Conservation (phyloP, 2,888 invertebrate species). For the Sesia apiformis region DNA sequence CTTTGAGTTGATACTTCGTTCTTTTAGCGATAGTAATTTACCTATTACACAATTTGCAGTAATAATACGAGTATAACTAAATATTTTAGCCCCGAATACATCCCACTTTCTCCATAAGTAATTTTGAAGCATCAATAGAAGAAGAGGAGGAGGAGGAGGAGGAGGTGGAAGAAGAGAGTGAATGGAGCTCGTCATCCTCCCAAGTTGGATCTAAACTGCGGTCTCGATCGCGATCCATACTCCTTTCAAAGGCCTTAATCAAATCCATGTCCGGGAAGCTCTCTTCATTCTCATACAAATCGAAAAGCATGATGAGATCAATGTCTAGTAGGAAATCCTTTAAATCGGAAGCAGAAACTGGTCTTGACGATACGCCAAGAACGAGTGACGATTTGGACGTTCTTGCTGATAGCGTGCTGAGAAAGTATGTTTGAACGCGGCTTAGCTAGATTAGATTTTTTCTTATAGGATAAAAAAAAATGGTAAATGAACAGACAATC, state of each 20-base stretch:
- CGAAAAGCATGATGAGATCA: slow-evolving; percentile 23
- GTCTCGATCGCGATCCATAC: slow-evolving; percentile 21
- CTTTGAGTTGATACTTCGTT: too few species aligned
- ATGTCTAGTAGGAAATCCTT: slow-evolving; percentile 9
- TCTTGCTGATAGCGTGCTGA: slow-evolving; percentile 9
- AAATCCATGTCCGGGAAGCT: slow-evolving; percentile 11
- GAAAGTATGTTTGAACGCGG: neutral
- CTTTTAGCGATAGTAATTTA: too few species aligned
- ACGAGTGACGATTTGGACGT: slow-evolving; percentile 44
- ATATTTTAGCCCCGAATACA: slow-evolving; percentile 12
- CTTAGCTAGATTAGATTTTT: neutral
- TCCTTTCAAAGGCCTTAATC: slow-evolving; percentile 22
- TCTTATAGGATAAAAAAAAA: neutral
- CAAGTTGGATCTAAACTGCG: slow-evolving; percentile 14
- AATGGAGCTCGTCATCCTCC: slow-evolving; percentile 17
- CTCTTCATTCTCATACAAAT: slow-evolving; percentile 7
- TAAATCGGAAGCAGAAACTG: neutral
- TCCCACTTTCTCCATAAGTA: slow-evolving; percentile 26
- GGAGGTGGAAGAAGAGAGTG: slow-evolving; percentile 34
- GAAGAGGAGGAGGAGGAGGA: slow-evolving; percentile 20
- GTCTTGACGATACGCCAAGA: slow-evolving; percentile 8
- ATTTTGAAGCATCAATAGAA: slow-evolving; percentile 20
- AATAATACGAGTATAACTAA: too few species aligned
- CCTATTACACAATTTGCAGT: too few species aligned
- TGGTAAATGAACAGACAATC: too few species aligned